These are phyloP conservation scores for Thereva unica DNA, from an alignment of 2,888 invertebrate species.

Conservation along the genomic window DNA sequence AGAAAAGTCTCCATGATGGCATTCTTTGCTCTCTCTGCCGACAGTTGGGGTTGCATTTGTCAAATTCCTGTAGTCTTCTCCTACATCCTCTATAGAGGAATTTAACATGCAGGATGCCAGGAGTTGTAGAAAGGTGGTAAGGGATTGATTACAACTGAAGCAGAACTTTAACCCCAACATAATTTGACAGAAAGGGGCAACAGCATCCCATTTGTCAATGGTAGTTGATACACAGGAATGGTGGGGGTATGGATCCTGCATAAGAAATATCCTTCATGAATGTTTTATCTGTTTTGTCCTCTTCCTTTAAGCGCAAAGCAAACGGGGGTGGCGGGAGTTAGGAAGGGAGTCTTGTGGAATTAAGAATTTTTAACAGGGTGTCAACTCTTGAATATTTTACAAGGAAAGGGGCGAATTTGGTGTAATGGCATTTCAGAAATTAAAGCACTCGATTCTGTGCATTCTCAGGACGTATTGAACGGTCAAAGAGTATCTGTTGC, in stretches of 20 bases:
- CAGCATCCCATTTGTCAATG: constrained; percentile 33
- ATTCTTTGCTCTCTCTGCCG: constrained; percentile 4
- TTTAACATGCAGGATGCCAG: constrained; percentile 24
- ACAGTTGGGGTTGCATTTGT: constrained; percentile 27
- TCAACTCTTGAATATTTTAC: too few species aligned
- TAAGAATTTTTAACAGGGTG: too few species aligned
- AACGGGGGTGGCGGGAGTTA: too few species aligned
- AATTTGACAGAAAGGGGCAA: constrained; percentile 35
- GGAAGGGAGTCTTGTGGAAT: too few species aligned
- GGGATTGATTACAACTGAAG: constrained; percentile 33
- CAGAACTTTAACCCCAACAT: constrained; percentile 35
- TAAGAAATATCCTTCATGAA: constrained; percentile 34
- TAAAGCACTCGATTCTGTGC: too few species aligned
- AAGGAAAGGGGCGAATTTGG: too few species aligned
- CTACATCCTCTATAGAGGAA: constrained; percentile 15
- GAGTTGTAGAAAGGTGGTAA: constrained; percentile 25
- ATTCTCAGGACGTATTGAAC: too few species aligned
- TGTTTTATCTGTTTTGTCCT: constrained; percentile 31
- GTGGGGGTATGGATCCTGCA: constrained; percentile 27
- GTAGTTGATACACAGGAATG: constrained; percentile 28
- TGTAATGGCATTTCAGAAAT: too few species aligned
- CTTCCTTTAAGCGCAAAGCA: too few species aligned
- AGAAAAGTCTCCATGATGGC: too few species aligned
- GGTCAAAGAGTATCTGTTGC: too few species aligned
- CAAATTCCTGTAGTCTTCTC: constrained; percentile 20